phyloP scores from a whole-genome alignment of 2,797 vertebrate genomes.

The Macrochelys suwanniensis region DNA sequence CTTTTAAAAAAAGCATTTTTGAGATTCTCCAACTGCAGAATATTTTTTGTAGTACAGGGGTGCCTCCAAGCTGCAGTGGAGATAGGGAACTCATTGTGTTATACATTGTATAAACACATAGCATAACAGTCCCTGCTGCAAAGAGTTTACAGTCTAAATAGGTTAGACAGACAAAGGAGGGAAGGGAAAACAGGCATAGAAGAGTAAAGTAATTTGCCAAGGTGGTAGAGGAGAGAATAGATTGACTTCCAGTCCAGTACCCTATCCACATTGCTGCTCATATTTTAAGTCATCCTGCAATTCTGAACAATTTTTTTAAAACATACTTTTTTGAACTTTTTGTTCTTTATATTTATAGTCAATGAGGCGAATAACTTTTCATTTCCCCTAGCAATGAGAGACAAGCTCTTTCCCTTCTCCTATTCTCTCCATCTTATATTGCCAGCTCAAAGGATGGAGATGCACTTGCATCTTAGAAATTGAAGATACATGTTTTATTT shows the following conservation, averaged over 20 bases:
- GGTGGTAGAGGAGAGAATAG: conserved; percentile 9
- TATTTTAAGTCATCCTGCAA: background rate
- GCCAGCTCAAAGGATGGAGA: background rate
- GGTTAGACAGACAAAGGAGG: background rate
- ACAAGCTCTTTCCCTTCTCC: conserved; percentile 53
- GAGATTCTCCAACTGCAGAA: conserved; percentile 44
- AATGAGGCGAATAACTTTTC: conserved; percentile 46
- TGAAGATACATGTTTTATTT: background rate
- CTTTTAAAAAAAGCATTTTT: fast-evolving
- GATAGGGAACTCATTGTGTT: conserved; percentile 26
- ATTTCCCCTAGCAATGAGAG: conserved; percentile 50
- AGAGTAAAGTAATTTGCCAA: conserved; percentile 25
- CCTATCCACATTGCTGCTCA: background rate
- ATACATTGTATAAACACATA: background rate
- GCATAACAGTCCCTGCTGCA: background rate
- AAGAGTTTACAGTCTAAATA: background rate
- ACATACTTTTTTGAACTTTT: conserved; percentile 5
- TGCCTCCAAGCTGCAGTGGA: conserved; percentile 41
- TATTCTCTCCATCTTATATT: conserved; percentile 51
- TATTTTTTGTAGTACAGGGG: conserved; percentile 53
- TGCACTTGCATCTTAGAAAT: conserved; percentile 10
- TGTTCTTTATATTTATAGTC: conserved; percentile 53
- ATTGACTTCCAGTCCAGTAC: background rate
- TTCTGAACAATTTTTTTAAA: background rate
- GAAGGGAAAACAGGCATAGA: background rate